Evolutionary conservation across 1,140 invertebrate species (phyloP).

Genomic region (Pseudoatta argentina): DNA sequence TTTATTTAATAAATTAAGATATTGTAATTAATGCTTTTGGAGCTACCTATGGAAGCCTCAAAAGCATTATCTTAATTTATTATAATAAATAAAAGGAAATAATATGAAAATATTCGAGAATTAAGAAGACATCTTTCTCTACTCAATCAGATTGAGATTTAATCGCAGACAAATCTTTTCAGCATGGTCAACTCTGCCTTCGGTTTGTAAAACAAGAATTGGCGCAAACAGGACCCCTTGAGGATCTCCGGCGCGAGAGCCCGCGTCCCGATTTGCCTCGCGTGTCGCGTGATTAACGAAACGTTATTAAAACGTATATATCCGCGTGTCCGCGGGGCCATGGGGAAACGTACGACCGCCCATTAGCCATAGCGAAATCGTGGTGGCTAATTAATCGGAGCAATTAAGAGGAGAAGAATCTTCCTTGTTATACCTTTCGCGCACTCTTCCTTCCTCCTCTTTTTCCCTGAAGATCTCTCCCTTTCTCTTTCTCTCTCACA

Average conservation of each 20-base stretch:
- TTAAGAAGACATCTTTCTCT: neutral
- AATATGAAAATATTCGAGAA: neutral
- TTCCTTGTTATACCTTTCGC: constrained; percentile 33
- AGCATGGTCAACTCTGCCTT: constrained; percentile 38
- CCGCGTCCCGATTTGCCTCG: constrained; percentile 72
- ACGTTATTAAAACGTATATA: constrained; percentile 78
- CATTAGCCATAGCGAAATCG: constrained; percentile 80
- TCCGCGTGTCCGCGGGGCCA: constrained; percentile 73
- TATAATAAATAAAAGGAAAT: neutral
- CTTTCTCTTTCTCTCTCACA: constrained; percentile 26
- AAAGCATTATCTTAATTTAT: no score
- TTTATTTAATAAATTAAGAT: no score
- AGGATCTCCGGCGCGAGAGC: neutral
- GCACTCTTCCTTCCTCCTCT: constrained; percentile 24
- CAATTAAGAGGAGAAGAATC: constrained; percentile 78
- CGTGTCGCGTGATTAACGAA: constrained; percentile 78
- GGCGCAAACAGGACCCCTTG: constrained; percentile 39
- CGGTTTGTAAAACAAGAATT: constrained; percentile 16
- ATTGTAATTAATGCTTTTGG: no score
- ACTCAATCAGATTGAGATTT: neutral
- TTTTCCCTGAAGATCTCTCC: constrained; percentile 1
- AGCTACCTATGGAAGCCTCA: no score
- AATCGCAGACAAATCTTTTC: neutral
- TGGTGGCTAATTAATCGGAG: constrained; percentile 82
- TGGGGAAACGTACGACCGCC: constrained; percentile 78